Conservation (phyloP, 2,113 vertebrate species). For the Lagopus muta region DNA sequence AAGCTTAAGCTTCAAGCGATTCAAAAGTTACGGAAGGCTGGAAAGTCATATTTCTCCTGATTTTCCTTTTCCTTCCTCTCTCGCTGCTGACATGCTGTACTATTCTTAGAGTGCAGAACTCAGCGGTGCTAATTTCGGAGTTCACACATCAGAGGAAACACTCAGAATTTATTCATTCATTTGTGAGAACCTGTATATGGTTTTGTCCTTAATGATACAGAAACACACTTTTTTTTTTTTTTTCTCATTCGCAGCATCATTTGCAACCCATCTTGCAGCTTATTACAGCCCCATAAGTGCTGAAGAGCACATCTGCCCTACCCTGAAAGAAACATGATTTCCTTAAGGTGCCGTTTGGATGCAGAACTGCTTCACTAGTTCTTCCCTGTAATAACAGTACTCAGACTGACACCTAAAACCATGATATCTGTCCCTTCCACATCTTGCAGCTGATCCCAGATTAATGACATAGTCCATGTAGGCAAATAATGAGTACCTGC, state of each 20-base stretch:
- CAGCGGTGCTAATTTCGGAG: slow-evolving; percentile 46
- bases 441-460: background rate
- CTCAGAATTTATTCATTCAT: slow-evolving; percentile 50
- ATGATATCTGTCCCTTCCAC: background rate
- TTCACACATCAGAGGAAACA: slow-evolving; percentile 59
- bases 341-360: slow-evolving; percentile 34
- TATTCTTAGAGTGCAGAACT: slow-evolving; percentile 62
- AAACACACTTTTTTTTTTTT: background rate
- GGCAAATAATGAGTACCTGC: slow-evolving; percentile 10
- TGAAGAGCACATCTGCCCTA: background rate
- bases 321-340: slow-evolving; percentile 34
- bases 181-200: slow-evolving; percentile 20
- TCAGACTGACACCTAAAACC: background rate
- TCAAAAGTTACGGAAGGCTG: background rate
- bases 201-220: slow-evolving; percentile 14
- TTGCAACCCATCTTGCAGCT: background rate
- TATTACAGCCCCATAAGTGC: slow-evolving; percentile 15
- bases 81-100: slow-evolving; percentile 44
- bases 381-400: background rate
- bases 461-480: background rate
- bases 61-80: slow-evolving; percentile 4
- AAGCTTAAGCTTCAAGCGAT: slow-evolving; percentile 27
- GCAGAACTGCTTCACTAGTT: background rate
- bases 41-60: slow-evolving; percentile 15
- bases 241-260: background rate